Conservation (phyloP, 2,797 vertebrate genomes). For the Danio albolineatus region DNA sequence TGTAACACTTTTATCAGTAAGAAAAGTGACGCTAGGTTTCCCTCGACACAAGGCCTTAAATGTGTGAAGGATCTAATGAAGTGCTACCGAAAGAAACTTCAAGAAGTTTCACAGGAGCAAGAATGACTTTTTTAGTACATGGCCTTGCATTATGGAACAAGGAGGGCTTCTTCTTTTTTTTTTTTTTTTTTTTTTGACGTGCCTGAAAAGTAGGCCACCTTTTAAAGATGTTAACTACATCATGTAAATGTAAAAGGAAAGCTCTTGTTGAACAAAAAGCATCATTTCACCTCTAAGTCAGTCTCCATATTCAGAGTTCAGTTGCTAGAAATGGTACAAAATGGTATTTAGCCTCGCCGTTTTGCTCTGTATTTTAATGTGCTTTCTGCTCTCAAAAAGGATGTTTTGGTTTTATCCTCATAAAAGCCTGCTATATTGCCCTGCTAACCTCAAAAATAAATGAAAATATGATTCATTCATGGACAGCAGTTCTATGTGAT, state of each 20-base stretch:
- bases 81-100: neutral
- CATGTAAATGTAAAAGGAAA: constrained; percentile 6
- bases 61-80: constrained; percentile 33
- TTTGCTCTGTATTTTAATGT: neutral
- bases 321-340: neutral
- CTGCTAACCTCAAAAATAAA: too few species aligned
- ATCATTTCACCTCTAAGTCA: neutral
- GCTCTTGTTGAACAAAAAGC: neutral
- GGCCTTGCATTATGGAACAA: constrained; percentile 24
- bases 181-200: neutral
- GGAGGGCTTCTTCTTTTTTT: neutral
- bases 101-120: constrained; percentile 12
- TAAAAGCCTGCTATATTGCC: too few species aligned
- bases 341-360: neutral
- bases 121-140: neutral
- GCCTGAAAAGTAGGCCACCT: constrained; percentile 23
- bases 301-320: neutral
- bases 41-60: neutral
- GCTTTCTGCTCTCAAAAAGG: neutral
- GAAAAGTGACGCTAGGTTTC: constrained; percentile 3
- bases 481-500: too few species aligned
- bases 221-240: constrained; percentile 22
- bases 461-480: too few species aligned
- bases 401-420: too few species aligned
- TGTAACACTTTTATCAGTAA: constrained; percentile 12